Conservation (phyloP, 1,140 invertebrate species). For the Drosophila mayri region DNA sequence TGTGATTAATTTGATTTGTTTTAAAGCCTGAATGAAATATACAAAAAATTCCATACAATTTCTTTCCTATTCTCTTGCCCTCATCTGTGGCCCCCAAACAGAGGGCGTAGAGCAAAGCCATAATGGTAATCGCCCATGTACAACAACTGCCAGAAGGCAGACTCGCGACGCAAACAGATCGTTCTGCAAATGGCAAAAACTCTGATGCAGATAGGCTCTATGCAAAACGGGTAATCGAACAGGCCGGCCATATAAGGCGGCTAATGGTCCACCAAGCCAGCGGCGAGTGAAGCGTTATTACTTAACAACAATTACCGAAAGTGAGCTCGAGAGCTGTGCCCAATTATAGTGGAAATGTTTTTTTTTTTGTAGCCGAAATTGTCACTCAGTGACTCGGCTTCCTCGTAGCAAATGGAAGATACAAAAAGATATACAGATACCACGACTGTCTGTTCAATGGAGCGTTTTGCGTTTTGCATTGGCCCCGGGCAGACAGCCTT, state of each 20-base stretch:
- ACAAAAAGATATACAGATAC: slow-evolving; percentile 3
- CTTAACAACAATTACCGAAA: slow-evolving; percentile 60
- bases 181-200: slow-evolving; percentile 53
- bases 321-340: slow-evolving; percentile 41
- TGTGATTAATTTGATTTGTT: background rate
- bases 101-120: slow-evolving; percentile 47
- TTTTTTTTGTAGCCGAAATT: slow-evolving; percentile 39
- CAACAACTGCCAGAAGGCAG: slow-evolving; percentile 32
- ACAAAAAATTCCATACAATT: background rate
- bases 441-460: slow-evolving; percentile 26
- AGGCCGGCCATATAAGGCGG: slow-evolving; percentile 34
- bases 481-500: slow-evolving; percentile 45
- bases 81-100: slow-evolving; percentile 10
- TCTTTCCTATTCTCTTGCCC: slow-evolving; percentile 17
- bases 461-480: slow-evolving; percentile 45
- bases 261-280: slow-evolving; percentile 42
- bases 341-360: slow-evolving; percentile 48
- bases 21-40: background rate
- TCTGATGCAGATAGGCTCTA: slow-evolving; percentile 30
- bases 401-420: too few relatives aligned
- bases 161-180: slow-evolving; percentile 42
- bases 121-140: slow-evolving; percentile 59
- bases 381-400: slow-evolving; percentile 41
- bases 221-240: slow-evolving; percentile 53
- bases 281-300: slow-evolving; percentile 27